Base-by-base conservation (phyloP, 2,888 invertebrate species). In the Brenthis hecate region DNA sequence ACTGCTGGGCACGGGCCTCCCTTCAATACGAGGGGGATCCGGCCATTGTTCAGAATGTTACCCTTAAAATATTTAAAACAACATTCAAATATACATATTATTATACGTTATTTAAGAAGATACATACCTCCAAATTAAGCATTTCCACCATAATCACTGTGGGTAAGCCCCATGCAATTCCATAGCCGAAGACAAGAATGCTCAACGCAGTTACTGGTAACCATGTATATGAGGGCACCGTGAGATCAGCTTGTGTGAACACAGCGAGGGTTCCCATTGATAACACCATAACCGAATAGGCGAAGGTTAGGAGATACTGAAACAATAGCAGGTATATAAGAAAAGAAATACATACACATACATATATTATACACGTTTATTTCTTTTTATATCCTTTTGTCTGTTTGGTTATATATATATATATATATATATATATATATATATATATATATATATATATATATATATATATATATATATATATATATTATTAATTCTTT, bases 221-320 rank as follows among this genome's bases (percentile, higher is more conserved):
- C 83, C 83, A 85, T 62, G 80, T 77, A 28, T 77, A 65, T 56
- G 83, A 77, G 53, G 76, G 78, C 73, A 86, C 84, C 0, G 85
- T 84, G 13, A 88, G 68, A 19, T 89, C 86, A 3, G 78, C 78
- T 69, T 90, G 91, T 0, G 87, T 88, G 73, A 85, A 89, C 0
- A 91, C 86, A 0, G 86, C 91, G 28, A 90, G 72, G 0, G 86
- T 80, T 0, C 90, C 91, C 68, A 86, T 85, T 0, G 88, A 80
- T 0, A 92, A 13, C 0, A 86, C 82, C 85, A 90, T 90, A n/a
- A 80, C 72, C 2, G 80, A 72, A 71, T 81, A 88, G 0, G 86
- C 83, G 1, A 82, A 54, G 0, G 87, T 85, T 1, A 92, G 72
- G 3, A 90, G 76, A 65, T 87, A 82, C 91, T 92, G 82, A 1